These are phyloP conservation scores for Rhinichthys klamathensis DNA, from an alignment of 2,113 vertebrate species.

Conservation along the genomic window DNA sequence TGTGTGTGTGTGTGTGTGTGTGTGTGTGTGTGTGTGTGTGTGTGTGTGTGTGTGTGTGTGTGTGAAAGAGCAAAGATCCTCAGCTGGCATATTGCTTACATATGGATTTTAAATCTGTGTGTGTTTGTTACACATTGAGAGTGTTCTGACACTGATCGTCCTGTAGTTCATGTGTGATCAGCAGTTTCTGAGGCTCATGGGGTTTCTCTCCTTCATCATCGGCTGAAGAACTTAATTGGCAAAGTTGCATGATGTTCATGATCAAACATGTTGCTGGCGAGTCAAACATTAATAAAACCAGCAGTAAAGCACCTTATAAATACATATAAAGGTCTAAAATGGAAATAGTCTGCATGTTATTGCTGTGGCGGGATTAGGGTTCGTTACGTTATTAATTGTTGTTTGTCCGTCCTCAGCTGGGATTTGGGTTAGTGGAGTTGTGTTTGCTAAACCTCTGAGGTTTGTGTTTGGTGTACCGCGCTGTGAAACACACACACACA, in stretches of 20 bases:
- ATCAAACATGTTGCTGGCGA: not conserved
- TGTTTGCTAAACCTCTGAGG: conserved; percentile 59
- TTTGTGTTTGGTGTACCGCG: conserved; percentile 41
- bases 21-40: conserved; percentile 22
- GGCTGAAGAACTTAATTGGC: conserved; percentile 38
- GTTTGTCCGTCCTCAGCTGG: conserved; percentile 44
- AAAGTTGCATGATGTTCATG: not conserved
- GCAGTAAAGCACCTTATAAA: not conserved
- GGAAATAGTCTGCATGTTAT: too few species aligned
- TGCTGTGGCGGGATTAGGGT: conserved; percentile 31
- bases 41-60: conserved; percentile 18
- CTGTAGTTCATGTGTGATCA: not conserved
- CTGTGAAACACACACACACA: conserved; percentile 10
- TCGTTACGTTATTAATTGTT: conserved; percentile 26
- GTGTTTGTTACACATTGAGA: not conserved
- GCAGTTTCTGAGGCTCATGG: too few species aligned
- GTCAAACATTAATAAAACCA: not conserved
- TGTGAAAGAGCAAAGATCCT: not conserved
- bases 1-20: conserved; percentile 21
- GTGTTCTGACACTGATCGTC: not conserved
- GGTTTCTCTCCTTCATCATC: not conserved
- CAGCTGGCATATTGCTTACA: not conserved
- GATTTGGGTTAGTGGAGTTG: conserved; percentile 15
- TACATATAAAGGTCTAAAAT: not conserved
- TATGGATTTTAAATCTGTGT: not conserved